These are phyloP conservation scores for Paralinhomoeus sp. DNA, from an alignment of 2,888 invertebrate species.

Conservation along the genomic window DNA sequence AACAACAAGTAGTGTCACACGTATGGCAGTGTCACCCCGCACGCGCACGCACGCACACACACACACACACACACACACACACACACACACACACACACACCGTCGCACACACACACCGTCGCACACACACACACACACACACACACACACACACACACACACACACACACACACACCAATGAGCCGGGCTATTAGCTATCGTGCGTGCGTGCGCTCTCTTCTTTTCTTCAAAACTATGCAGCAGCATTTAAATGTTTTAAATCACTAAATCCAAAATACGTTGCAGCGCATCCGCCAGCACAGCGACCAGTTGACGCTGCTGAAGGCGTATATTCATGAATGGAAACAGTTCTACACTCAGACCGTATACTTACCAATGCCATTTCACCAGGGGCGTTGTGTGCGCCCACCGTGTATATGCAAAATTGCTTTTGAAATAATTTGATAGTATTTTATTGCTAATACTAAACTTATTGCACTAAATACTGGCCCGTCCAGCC, in stretches of 20 bases:
- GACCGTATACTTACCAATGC: no score
- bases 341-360: conserved; percentile 97
- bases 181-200: not conserved
- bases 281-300: conserved; percentile 54
- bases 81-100: no score
- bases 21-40: no score
- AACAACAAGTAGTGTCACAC: no score
- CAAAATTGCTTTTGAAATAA: no score
- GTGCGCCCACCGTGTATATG: no score
- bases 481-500: not conserved
- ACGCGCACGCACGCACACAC: no score
- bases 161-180: not conserved
- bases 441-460: no score
- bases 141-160: not conserved
- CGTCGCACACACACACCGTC: no score
- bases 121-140: not conserved
- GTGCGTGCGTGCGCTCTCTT: not conserved
- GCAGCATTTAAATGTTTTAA: not conserved
- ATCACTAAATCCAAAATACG: not conserved
- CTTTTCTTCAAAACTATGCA: not conserved
- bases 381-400: no score
- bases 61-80: no score
- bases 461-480: no score
- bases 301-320: conserved; percentile 72
- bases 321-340: conserved; percentile 86